Evolutionary conservation across 2,797 vertebrate genomes (phyloP).

Genomic region (Lepilemur ruficaudatus): DNA sequence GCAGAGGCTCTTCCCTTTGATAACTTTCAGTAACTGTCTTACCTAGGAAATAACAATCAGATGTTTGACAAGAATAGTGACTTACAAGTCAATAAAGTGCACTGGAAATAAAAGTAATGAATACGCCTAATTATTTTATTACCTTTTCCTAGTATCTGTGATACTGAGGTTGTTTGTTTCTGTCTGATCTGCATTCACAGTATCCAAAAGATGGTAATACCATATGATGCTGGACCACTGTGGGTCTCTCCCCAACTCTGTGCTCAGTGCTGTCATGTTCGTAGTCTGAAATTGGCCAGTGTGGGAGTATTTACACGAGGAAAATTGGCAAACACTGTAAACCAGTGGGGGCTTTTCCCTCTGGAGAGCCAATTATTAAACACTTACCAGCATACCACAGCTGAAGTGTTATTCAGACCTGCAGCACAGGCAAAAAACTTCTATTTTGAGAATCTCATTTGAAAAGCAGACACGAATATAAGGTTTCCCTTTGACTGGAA

Average conservation of each 20-base stretch:
- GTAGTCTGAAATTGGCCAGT: neutral
- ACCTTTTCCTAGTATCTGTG: neutral
- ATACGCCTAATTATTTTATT: neutral
- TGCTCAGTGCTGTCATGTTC: neutral
- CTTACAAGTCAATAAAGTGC: neutral
- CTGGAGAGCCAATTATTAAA: neutral
- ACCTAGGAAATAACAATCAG: neutral
- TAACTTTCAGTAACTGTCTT: neutral
- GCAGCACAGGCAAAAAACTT: neutral
- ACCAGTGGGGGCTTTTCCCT: neutral
- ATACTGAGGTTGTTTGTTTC: neutral
- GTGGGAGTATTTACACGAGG: neutral
- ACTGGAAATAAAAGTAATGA: neutral
- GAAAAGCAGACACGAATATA: neutral
- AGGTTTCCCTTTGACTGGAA: neutral
- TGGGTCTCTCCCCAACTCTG: rapidly evolving
- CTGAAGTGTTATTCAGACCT: neutral
- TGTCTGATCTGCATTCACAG: neutral
- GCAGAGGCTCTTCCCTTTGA: neutral
- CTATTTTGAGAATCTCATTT: neutral
- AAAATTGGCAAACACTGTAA: neutral
- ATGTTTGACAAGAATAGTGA: neutral
- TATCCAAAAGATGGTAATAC: neutral
- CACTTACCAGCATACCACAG: neutral
- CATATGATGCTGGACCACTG: neutral